Base-by-base conservation (phyloP, 2,888 invertebrate genomes). In the Sylvicola fuscatus region DNA sequence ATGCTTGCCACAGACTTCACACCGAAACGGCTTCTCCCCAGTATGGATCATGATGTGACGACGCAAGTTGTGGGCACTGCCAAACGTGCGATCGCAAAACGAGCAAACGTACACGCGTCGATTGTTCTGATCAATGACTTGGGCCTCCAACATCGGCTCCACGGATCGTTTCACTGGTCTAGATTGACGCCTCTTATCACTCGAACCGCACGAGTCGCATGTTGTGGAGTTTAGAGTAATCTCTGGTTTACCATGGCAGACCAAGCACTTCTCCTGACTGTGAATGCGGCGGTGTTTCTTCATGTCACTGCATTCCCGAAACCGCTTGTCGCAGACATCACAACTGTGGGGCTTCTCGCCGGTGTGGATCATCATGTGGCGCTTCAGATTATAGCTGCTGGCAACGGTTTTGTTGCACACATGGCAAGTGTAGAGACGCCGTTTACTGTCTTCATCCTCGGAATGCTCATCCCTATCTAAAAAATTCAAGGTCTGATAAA, bases 41-140 rank as follows among this genome's bases (percentile, higher is more conserved):
- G 58, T 58, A 38, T 57, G 57, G 14, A 58, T 57, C 57, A 57
- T 58, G 34, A 53, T 52, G 39, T 57, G 57, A 1, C 57, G 52
- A 35, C 56, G 56, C 1, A 57, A 49, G 42, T 57, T 57, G 39
- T 57, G 57, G 1, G 56, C 48, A 3, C 55, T 56, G 8, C 57
- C 57, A 38, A 57, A 57, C 3, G 52, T 49, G 3, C 58, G 50
- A 40, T 53, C 50, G 26, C 57, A 57, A n/a, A 56, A 40, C 2
- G 56, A 52, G 30, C 57, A 57, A 8, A 54, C 46, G 40, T 53
- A 57, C 27, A 50, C 49, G 34, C 49, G 47, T n/a, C 38, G 39
- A n/a, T n/a, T n/a, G n/a, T n/a, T n/a, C n/a, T n/a, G n/a, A n/a
- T n/a, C n/a, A n/a, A n/a, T n/a, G n/a, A 27, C 39, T 36, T 14